Base-by-base conservation (phyloP, 1,140 invertebrate genomes). In the Globodera ellingtonae region DNA sequence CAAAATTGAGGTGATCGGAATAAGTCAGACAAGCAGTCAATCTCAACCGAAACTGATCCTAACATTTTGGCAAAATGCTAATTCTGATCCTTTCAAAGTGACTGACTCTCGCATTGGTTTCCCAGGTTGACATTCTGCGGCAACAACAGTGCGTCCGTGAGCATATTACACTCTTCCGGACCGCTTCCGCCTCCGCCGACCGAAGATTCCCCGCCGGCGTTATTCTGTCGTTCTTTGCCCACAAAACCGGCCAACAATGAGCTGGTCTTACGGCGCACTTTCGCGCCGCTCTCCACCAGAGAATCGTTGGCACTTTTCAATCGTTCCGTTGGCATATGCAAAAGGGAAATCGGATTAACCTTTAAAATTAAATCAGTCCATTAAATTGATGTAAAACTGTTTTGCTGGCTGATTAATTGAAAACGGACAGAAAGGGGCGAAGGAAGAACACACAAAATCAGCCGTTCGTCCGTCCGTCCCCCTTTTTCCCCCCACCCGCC, bases 61-160 rank as follows among this genome's bases (percentile, higher is more conserved):
- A 35, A 35, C 35, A 35, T 35, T 35, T 35, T 35, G 35, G 35
- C 35, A 35, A 35, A 35, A 35, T 35, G 35, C 35, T 2, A 35
- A 35, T 35, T 35, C 35, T 35, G 35, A 35, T 35, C 35, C n/a
- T 81, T 65, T 69, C n/a, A 8, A 24, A 10, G 6, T 35, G 24
- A 47, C 48, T 59, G 71, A 83, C 83, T 84, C 24, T 84, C 81
- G 50, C 65, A 44, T 56, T 79, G 76, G 67, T 80, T 81, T 70
- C 85, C 72, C 21, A 84, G 46, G 10, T 80, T 72, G 46, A 84
- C 21, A 24, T 66, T 83, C 46, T 84, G 82, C 10, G 82, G 82
- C 59, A 72, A 44, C 35, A 84, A 72, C 13, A 84, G 50, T 21
- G 84, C 81, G 21, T 84, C 82, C 35, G 78, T 59, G 9, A 84